Percentiles rank a stretch among this genome's conserved stretches.
phyloP scores from a whole-genome alignment of 1,140 invertebrate species.

The Aphelinus certus region DNA sequence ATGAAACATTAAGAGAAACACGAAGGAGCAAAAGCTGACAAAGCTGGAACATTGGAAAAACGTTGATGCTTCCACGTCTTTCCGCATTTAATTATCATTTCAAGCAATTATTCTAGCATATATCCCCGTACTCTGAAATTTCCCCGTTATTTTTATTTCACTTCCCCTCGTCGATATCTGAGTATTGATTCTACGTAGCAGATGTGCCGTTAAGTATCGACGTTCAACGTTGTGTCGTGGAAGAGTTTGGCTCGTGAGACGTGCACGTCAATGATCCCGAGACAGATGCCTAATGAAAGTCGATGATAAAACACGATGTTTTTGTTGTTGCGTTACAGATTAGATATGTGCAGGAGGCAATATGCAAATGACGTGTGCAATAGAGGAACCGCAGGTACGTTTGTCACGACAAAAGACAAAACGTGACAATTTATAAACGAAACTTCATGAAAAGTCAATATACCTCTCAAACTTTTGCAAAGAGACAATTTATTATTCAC shows the following conservation, averaged over 20 bases:
- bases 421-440: constrained; percentile 13
- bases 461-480: constrained; percentile 9
- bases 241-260: constrained; percentile 53
- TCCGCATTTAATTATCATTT: too few species aligned
- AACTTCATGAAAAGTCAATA: constrained; percentile 14
- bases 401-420: constrained; percentile 49
- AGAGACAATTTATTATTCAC: constrained; percentile 20
- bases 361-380: constrained; percentile 95
- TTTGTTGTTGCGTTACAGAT: constrained; percentile 80
- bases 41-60: neutral
- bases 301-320: constrained; percentile 57
- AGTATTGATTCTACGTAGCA: constrained; percentile 5
- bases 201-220: constrained; percentile 18
- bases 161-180: neutral
- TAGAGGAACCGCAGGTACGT: constrained; percentile 95
- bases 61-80: neutral
- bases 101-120: too few species aligned
- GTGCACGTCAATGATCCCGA: constrained; percentile 42
- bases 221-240: constrained; percentile 25
- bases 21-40: constrained; percentile 25
- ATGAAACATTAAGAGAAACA: constrained; percentile 14
- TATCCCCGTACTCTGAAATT: too few species aligned
- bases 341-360: constrained; percentile 97
- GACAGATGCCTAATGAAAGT: constrained; percentile 42
- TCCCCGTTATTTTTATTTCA: neutral